These are phyloP conservation scores for Coregonus sp. DNA, from an alignment of 2,797 vertebrate genomes.

Conservation along the genomic window DNA sequence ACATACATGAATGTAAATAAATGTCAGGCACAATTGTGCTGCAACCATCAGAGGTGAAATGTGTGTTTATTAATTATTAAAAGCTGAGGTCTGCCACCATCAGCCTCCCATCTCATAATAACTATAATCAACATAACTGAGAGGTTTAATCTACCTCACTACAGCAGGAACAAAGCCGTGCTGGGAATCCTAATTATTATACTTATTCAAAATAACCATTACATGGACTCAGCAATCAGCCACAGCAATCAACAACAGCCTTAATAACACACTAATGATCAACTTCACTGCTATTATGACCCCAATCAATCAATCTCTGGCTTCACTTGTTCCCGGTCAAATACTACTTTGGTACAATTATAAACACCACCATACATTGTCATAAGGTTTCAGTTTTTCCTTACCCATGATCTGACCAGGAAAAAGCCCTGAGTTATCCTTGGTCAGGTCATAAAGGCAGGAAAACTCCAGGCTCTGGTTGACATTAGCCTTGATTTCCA, in stretches of 20 bases:
- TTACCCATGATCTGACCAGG: too few species aligned
- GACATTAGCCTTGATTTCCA: too few species aligned
- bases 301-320: not conserved
- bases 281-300: not conserved
- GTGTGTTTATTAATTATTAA: conserved; percentile 27
- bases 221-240: not conserved
- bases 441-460: too few species aligned
- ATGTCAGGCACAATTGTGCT: not conserved
- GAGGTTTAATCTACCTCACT: conserved; percentile 46
- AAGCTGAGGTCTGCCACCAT: conserved; percentile 24
- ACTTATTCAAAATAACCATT: not conserved
- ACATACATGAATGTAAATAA: not conserved
- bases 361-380: not conserved
- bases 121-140: conserved; percentile 49
- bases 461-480: too few species aligned
- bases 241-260: not conserved
- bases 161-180: conserved; percentile 1
- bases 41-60: not conserved
- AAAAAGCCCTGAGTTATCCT: too few species aligned
- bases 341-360: not conserved
- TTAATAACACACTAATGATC: not conserved
- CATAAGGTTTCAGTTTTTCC: too few species aligned
- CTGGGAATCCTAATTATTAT: not conserved
- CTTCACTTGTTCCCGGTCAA: not conserved
- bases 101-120: conserved; percentile 36